Percentiles rank a stretch among this genome's conserved stretches.
Conservation (phyloP, 1,140 invertebrate genomes). For the Grapholita molesta region DNA sequence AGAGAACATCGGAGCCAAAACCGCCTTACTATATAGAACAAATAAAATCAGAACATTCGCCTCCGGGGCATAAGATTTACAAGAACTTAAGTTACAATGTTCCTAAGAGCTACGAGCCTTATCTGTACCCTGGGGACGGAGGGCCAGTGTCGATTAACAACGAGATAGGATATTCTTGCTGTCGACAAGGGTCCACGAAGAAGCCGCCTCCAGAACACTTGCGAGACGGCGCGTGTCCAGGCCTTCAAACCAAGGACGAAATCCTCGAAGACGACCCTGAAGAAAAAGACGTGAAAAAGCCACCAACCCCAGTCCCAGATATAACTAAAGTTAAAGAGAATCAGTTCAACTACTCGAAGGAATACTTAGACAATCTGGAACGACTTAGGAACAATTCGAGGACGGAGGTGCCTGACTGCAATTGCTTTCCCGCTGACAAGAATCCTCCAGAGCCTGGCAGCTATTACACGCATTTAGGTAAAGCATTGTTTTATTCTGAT, state of each 20-base stretch:
- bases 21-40: conserved; percentile 75
- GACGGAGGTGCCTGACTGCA: conserved; percentile 90
- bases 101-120: conserved; percentile 66
- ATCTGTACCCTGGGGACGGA: conserved; percentile 83
- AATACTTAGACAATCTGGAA: conserved; percentile 81
- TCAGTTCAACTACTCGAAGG: conserved; percentile 74
- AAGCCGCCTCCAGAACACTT: conserved; percentile 84
- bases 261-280: conserved; percentile 79
- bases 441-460: conserved; percentile 90
- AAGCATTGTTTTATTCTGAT: too few relatives aligned
- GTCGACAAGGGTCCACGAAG: conserved; percentile 83
- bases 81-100: conserved; percentile 68
- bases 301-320: conserved; percentile 52
- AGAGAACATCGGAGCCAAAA: conserved; percentile 46
- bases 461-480: conserved; percentile 91
- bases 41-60: conserved; percentile 76
- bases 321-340: conserved; percentile 68
- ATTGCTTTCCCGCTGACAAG: conserved; percentile 89
- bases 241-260: conserved; percentile 85
- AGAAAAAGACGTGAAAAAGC: conserved; percentile 63
- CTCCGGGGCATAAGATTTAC: conserved; percentile 75
- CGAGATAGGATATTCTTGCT: conserved; percentile 83
- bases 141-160: conserved; percentile 80
- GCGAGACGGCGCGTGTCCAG: conserved; percentile 84
- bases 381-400: conserved; percentile 84